Conservation (phyloP, 2,797 vertebrate genomes). For the Setipinna tenuifilis region DNA sequence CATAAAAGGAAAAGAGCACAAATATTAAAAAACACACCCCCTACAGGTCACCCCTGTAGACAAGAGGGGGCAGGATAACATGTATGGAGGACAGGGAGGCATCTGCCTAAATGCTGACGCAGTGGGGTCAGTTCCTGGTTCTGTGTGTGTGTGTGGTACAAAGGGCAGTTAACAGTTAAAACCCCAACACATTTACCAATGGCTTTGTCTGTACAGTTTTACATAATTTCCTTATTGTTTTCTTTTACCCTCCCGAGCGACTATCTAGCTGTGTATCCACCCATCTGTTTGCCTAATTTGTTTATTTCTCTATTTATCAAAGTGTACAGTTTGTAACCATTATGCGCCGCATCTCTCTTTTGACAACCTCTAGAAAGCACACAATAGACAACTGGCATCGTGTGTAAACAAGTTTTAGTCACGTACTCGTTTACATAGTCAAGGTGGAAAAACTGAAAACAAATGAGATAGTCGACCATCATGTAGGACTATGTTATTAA, state of each 20-base stretch:
- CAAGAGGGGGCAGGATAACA: conserved; percentile 24
- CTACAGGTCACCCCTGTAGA: conserved; percentile 3
- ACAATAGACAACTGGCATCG: neutral
- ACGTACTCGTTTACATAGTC: neutral
- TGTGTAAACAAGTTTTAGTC: neutral
- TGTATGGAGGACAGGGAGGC: conserved; percentile 24
- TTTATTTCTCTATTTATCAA: too few relatives aligned
- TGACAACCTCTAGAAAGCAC: conserved; percentile 10
- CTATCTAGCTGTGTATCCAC: neutral
- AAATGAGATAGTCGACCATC: neutral
- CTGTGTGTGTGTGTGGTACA: conserved; percentile 55
- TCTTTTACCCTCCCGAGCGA: neutral
- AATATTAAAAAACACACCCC: neutral
- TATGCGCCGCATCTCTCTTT: conserved; percentile 4
- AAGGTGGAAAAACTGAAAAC: conserved; percentile 3
- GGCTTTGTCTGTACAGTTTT: conserved; percentile 11
- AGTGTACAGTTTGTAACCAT: neutral
- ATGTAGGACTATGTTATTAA: neutral
- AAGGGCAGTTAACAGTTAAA: conserved; percentile 64
- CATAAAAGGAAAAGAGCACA: neutral
- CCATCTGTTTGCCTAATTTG: neutral
- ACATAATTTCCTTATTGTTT: neutral
- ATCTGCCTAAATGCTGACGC: conserved; percentile 44
- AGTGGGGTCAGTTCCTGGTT: conserved; percentile 38
- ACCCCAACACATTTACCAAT: conserved; percentile 58